A percentile compares a stretch with the other conserved stretches of the same genome.
phyloP scores from a whole-genome alignment of 2,888 invertebrate species.

The Parnassius orleans region DNA sequence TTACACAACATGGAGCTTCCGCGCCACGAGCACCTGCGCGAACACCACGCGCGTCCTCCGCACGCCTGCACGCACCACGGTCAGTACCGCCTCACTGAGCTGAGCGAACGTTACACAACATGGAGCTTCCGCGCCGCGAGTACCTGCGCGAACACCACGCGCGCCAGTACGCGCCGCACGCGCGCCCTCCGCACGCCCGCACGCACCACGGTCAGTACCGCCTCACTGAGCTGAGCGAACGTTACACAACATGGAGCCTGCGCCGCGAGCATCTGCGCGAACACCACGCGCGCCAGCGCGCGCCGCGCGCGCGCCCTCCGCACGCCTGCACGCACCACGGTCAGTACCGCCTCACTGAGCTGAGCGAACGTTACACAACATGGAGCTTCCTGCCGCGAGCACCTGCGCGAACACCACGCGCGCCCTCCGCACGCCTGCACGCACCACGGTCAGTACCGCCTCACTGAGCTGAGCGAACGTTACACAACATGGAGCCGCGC shows the following conservation, averaged over 20 bases:
- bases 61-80: too few species aligned
- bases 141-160: too few species aligned
- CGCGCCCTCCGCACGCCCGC: neutral
- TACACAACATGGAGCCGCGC: too few species aligned
- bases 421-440: too few species aligned
- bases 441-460: too few species aligned
- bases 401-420: too few species aligned
- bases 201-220: conserved; percentile 30
- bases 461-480: too few species aligned
- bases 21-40: neutral
- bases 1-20: conserved; percentile 42
- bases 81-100: too few species aligned
- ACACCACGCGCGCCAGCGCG: neutral
- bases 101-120: too few species aligned
- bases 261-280: neutral
- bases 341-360: neutral
- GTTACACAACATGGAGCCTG: neutral
- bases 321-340: neutral
- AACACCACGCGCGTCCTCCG: neutral
- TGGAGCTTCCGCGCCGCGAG: too few species aligned
- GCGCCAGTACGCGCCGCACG: too few species aligned
- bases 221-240: neutral
- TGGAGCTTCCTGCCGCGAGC: too few species aligned
- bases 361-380: neutral
- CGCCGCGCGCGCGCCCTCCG: neutral